Base-by-base conservation (phyloP, 2,888 invertebrate genomes). In the Vanessa cardui region DNA sequence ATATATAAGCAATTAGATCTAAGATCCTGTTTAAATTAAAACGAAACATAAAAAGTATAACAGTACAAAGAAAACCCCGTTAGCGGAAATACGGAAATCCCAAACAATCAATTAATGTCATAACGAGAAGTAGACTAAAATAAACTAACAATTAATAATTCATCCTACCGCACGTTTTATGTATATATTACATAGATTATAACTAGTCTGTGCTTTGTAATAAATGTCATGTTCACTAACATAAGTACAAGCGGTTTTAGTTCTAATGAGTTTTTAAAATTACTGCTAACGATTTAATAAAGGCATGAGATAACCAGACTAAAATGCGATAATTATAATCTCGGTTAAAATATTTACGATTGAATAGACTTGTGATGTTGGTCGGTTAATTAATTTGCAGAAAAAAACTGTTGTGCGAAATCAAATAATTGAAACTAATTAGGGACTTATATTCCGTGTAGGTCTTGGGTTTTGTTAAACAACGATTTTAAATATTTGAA, bases 81-180 rank as follows among this genome's bases (percentile, higher is more conserved):
- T 77, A 75, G 69, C 80, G 83, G 83, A 84, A 84, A 78, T 78
- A 49, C 78, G 84, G 81, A 83, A 84, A 84, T 81, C 81, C 84
- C 83, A 72, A n/a, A 56, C 71, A 54, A 66, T 52, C 66, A 58
- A 63, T 64, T 62, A 64, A 66, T 68, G 66, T 66, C 50, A 70
- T 69, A 69, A 59, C 60, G 58, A 54, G 26, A 61, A 59, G 58
- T 46, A 64, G 69, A 58, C 8, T 61, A 68, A 61, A 50, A 26
- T 44, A 12, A 9, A 49, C 33, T 20, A 47, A 26, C n/a, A 9
- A 47, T 39, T 56, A 45, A 33, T 64, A 12, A 46, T 26, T 68
- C 56, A 45, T 16, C 49, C 45, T 62, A 64, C 71, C 61, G 62
- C 31, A 45, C 46, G 58, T 62, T 45, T 39, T 12, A 58, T 49